Evolutionary conservation across 2,113 vertebrate genomes (phyloP).

Genomic region (Cygnus atratus): DNA sequence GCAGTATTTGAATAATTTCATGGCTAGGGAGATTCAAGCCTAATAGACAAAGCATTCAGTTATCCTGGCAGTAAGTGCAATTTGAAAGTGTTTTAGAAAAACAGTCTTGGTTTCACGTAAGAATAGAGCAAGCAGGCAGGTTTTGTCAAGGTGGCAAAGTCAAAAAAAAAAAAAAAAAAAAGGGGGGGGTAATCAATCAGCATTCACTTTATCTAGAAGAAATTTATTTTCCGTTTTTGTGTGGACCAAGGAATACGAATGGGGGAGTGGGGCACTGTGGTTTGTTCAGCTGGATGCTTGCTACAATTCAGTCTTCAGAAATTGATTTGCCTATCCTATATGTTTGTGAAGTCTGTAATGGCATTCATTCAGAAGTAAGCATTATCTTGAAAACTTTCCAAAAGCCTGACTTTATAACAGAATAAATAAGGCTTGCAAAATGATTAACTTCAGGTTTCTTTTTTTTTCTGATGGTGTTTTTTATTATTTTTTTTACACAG

Average conservation of each 20-base stretch:
- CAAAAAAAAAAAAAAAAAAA: background rate
- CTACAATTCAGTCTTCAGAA: conserved; percentile 3
- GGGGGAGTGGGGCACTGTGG: background rate
- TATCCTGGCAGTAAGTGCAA: background rate
- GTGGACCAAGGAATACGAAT: background rate
- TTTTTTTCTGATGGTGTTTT: background rate
- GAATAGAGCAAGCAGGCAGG: background rate
- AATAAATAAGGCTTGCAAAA: conserved; percentile 23
- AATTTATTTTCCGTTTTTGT: background rate
- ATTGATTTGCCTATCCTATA: background rate
- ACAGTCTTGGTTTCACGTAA: background rate
- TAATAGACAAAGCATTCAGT: conserved; percentile 18
- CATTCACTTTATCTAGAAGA: background rate
- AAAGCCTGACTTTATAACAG: conserved; percentile 24
- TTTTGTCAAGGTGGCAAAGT: conserved; percentile 12
- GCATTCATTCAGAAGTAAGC: conserved; percentile 52
- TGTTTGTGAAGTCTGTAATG: background rate
- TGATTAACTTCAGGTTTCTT: background rate
- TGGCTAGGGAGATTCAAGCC: background rate
- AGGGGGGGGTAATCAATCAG: background rate
- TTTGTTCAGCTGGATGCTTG: conserved; percentile 59
- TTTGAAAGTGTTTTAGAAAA: background rate
- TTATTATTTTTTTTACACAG: background rate
- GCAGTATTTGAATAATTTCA: conserved; percentile 22
- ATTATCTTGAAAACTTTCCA: conserved; percentile 49